phyloP scores from a whole-genome alignment of 1,140 invertebrate genomes.

The Drosophila chauvacae region DNA sequence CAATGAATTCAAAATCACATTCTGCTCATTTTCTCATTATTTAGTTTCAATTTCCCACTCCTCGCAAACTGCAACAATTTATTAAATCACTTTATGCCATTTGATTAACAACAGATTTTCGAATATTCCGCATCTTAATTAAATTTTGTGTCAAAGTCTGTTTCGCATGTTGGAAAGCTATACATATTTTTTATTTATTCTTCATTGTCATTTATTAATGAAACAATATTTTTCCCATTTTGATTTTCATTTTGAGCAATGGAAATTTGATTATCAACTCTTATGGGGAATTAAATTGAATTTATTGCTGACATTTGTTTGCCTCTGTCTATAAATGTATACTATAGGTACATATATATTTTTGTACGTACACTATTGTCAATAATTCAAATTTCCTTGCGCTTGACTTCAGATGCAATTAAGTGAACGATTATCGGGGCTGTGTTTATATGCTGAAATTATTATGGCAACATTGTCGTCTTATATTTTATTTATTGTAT shows the following conservation, averaged over 20 bases:
- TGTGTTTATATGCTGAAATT: conserved; percentile 17
- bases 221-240: conserved; percentile 41
- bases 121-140: conserved; percentile 28
- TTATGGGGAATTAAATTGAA: conserved; percentile 66
- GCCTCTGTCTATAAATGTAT: not conserved
- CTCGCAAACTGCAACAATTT: not conserved
- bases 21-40: not conserved
- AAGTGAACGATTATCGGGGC: conserved; percentile 40
- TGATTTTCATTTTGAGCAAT: conserved; percentile 22
- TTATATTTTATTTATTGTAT: conserved; percentile 1
- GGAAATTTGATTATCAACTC: conserved; percentile 58
- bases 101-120: conserved; percentile 28
- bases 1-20: not conserved
- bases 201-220: conserved; percentile 33
- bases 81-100: conserved; percentile 14
- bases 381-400: conserved; percentile 65
- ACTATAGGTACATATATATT: not conserved
- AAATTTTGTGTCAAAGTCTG: conserved; percentile 20
- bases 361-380: conserved; percentile 5
- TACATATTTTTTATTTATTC: not conserved
- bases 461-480: conserved; percentile 1
- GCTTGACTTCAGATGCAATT: conserved; percentile 72
- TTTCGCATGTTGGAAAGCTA: not conserved
- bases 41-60: not conserved
- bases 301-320: conserved; percentile 61